These are phyloP conservation scores for Bos javanicus DNA, from an alignment of 2,113 vertebrate genomes.

Conservation along the genomic window DNA sequence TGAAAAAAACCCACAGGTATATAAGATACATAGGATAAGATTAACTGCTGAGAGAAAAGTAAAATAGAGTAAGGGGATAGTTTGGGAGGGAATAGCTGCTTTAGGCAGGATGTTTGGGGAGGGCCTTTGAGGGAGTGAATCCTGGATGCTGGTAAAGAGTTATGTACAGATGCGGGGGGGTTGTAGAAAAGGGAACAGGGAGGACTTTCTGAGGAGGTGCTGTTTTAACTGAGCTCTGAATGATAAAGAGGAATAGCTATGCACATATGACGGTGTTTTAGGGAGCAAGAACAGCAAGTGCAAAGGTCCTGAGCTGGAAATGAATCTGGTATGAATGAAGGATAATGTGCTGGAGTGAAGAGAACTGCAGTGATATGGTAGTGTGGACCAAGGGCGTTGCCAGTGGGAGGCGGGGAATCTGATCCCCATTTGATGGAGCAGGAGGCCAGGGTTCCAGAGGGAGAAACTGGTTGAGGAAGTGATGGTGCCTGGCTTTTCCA, in stretches of 20 bases:
- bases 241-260: not conserved
- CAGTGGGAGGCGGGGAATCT: not conserved
- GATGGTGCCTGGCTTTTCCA: conserved; percentile 6
- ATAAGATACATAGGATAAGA: conserved; percentile 7
- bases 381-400: not conserved
- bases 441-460: conserved; percentile 29
- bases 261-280: not conserved
- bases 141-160: not conserved
- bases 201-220: not conserved
- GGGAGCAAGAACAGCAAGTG: not conserved
- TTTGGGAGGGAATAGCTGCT: conserved; percentile 3
- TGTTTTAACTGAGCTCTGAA: conserved; percentile 5
- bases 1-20: conserved; percentile 14
- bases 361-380: not conserved
- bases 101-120: not conserved
- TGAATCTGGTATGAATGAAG: conserved; percentile 29
- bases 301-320: conserved; percentile 19
- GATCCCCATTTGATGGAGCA: not conserved
- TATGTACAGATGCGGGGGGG: not conserved
- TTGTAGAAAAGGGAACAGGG: conserved; percentile 5
- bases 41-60: conserved; percentile 35
- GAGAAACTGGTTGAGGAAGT: conserved; percentile 35
- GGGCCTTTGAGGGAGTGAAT: conserved; percentile 8
- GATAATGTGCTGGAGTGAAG: not conserved
- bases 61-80: not conserved